Evolutionary conservation across 2,113 vertebrate genomes (phyloP).

Genomic region (Hydrolagus affinis): DNA sequence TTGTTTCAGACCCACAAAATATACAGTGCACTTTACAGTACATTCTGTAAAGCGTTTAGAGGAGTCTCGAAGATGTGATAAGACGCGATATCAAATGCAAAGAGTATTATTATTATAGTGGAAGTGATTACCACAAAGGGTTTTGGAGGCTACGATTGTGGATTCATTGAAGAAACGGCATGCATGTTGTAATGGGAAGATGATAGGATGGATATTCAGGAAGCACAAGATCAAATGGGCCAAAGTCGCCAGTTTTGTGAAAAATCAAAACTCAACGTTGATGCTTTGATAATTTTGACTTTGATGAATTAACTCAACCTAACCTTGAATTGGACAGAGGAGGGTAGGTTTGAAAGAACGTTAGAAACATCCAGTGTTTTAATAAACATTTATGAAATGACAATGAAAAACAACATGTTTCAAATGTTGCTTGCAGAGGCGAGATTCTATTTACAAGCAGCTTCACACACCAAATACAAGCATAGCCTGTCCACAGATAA

Average conservation of each 20-base stretch:
- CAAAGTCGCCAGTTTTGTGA: no score
- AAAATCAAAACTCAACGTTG: neutral
- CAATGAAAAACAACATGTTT: neutral
- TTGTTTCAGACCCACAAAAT: no score
- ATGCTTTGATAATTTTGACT: neutral
- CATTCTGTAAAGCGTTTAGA: no score
- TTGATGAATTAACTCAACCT: neutral
- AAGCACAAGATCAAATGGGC: neutral
- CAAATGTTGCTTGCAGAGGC: neutral
- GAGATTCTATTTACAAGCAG: neutral
- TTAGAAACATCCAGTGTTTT: neutral
- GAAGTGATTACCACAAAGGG: no score
- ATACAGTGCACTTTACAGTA: no score
- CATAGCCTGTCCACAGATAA: constrained; percentile 7
- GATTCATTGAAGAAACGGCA: no score
- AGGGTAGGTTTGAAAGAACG: neutral
- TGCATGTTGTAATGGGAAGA: no score
- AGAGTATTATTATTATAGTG: no score
- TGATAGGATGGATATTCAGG: neutral
- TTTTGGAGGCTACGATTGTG: no score
- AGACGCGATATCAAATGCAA: no score
- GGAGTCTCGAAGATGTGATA: no score
- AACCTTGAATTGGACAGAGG: neutral
- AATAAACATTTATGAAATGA: neutral
- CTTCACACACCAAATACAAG: neutral